These are phyloP conservation scores for Neodiprion fabricii DNA, from an alignment of 1,140 invertebrate species.

Conservation along the genomic window DNA sequence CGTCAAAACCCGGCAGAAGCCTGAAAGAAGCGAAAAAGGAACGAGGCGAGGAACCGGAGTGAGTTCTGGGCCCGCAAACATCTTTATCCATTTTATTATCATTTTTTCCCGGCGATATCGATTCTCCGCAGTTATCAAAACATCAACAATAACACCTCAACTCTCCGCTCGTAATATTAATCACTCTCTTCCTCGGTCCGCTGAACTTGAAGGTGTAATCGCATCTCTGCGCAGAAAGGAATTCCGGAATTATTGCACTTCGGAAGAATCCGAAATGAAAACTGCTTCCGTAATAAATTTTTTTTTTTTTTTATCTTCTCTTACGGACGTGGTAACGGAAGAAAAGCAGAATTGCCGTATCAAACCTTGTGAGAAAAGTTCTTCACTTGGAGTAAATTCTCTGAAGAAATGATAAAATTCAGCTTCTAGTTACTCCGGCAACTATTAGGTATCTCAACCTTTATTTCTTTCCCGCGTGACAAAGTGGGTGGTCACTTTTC, in stretches of 20 bases:
- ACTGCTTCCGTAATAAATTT: too few relatives aligned
- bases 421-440: background rate
- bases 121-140: slow-evolving; percentile 39
- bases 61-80: slow-evolving; percentile 33
- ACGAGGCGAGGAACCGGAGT: slow-evolving; percentile 25
- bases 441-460: background rate
- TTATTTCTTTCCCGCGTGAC: too few relatives aligned
- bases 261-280: too few relatives aligned
- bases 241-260: too few relatives aligned
- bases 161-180: too few relatives aligned
- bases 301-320: background rate
- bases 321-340: background rate
- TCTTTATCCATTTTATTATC: slow-evolving; percentile 45
- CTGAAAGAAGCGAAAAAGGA: slow-evolving; percentile 25
- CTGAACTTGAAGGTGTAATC: too few relatives aligned
- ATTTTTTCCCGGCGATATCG: slow-evolving; percentile 40
- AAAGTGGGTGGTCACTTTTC: too few relatives aligned
- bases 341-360: background rate
- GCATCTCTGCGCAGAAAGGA: too few relatives aligned
- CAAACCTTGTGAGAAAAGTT: background rate
- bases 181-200: too few relatives aligned
- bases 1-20: slow-evolving; percentile 46
- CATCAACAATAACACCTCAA: slow-evolving; percentile 27
- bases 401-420: background rate
- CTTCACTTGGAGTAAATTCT: background rate